Conservation (phyloP, 2,888 invertebrate species). For the Aethes cnicana region DNA sequence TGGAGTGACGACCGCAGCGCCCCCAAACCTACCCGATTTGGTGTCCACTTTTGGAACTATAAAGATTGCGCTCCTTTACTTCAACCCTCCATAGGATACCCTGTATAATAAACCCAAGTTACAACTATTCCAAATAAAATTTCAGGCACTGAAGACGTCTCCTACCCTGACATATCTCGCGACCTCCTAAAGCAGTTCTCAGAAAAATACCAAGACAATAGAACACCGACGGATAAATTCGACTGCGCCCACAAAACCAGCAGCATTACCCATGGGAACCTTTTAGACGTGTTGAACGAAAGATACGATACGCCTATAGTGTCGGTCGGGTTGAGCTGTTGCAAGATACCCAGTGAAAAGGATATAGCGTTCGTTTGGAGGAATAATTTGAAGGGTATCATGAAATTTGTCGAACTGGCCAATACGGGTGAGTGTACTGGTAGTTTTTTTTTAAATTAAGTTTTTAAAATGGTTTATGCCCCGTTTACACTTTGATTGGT, state of each 20-base stretch:
- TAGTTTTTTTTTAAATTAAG: no score
- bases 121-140: neutral
- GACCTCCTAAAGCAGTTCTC: constrained; percentile 76
- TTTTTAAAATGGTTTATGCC: no score
- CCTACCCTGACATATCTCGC: constrained; percentile 69
- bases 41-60: no score
- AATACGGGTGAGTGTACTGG: constrained; percentile 83
- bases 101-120: neutral
- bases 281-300: constrained; percentile 83
- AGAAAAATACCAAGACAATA: constrained; percentile 66
- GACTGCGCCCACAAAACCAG: constrained; percentile 46
- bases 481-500: no score
- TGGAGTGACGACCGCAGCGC: no score
- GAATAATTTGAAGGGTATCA: constrained; percentile 84
- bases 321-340: constrained; percentile 89
- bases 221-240: constrained; percentile 59
- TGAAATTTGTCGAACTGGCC: constrained; percentile 83
- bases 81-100: no score
- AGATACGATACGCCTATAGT: constrained; percentile 86
- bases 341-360: constrained; percentile 88
- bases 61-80: no score
- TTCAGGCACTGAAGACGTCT: constrained; percentile 85
- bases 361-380: constrained; percentile 88
- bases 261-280: constrained; percentile 63
- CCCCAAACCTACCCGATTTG: no score